Conservation (phyloP, 2,797 vertebrate species). For the Pseudomugil tenellus region DNA sequence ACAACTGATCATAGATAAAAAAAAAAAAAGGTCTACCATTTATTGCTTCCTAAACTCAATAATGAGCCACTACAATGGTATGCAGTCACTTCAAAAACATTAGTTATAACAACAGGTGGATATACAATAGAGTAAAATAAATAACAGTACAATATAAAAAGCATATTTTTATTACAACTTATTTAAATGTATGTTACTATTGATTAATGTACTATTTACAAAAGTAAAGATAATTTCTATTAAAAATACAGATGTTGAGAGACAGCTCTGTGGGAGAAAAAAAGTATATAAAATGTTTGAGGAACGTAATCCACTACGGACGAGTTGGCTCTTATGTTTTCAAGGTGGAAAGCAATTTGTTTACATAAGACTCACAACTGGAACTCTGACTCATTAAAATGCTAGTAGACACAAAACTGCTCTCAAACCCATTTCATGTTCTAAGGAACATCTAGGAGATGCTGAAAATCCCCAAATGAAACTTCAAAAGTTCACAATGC, state of each 20-base stretch:
- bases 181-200: slow-evolving; percentile 28
- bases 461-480: slow-evolving; percentile 1
- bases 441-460: neutral
- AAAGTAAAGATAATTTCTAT: too few relatives aligned
- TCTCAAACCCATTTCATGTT: slow-evolving; percentile 19
- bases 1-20: neutral
- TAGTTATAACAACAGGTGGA: neutral
- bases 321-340: slow-evolving; percentile 25
- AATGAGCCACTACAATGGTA: neutral
- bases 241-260: slow-evolving; percentile 26
- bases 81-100: neutral
- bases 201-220: slow-evolving; percentile 62
- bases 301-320: slow-evolving; percentile 34
- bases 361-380: slow-evolving; percentile 34
- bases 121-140: neutral
- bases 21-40: neutral
- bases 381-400: slow-evolving; percentile 42
- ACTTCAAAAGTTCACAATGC: slow-evolving; percentile 8
- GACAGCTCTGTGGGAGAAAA: slow-evolving; percentile 18
- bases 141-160: slow-evolving; percentile 11
- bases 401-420: slow-evolving; percentile 31
- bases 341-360: slow-evolving; percentile 28
- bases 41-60: slow-evolving; percentile 13
- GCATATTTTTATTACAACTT: neutral
- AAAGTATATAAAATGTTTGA: neutral